Conservation (phyloP, 2,888 invertebrate species). For the Nephrotoma flavescens region DNA sequence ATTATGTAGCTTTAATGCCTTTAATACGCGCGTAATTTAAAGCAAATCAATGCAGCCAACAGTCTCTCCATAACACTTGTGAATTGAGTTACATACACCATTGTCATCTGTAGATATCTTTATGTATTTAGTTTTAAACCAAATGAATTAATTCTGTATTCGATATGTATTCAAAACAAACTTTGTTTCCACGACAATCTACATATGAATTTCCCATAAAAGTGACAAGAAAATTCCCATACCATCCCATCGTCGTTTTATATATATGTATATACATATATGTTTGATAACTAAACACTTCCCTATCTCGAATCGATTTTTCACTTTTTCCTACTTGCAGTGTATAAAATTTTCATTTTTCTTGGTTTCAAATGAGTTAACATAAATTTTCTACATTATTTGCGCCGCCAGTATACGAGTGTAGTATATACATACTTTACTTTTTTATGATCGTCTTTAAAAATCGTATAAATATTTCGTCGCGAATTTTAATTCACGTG, state of each 20-base stretch:
- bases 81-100: no score
- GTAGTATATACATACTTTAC: neutral
- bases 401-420: neutral
- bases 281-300: neutral
- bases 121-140: no score
- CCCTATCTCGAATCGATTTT: neutral
- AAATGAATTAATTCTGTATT: no score
- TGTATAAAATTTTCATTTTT: neutral
- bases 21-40: no score
- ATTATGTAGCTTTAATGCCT: no score
- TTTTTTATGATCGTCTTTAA: neutral
- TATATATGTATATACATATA: neutral
- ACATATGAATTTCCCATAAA: neutral
- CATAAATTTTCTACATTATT: neutral
- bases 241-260: neutral
- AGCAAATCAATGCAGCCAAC: no score
- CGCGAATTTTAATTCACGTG: neutral
- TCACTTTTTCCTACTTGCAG: neutral
- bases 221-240: neutral
- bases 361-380: neutral
- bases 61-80: no score
- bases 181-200: neutral
- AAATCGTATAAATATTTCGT: neutral
- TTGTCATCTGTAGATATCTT: no score
- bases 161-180: neutral